These are phyloP conservation scores for Polymixis flavicincta DNA, from an alignment of 2,888 invertebrate species.

Conservation along the genomic window DNA sequence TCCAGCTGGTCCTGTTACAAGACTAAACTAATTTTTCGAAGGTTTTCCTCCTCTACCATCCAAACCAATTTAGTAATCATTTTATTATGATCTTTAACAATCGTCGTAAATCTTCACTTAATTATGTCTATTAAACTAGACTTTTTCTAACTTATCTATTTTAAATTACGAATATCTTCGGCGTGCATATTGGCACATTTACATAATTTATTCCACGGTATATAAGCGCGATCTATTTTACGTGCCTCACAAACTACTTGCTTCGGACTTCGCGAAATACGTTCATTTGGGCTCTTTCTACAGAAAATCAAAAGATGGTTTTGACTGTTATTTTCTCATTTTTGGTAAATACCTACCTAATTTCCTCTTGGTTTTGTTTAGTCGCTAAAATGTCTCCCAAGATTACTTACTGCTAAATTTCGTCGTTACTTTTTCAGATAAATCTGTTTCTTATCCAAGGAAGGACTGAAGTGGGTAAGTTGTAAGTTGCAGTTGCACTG, in stretches of 20 bases:
- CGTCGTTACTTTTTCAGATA: conserved; percentile 44
- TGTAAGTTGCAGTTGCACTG: neutral
- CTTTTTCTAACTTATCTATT: conserved; percentile 26
- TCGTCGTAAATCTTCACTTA: conserved; percentile 4
- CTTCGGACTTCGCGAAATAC: conserved; percentile 45
- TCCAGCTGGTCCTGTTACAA: conserved; percentile 8
- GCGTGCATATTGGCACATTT: conserved; percentile 53
- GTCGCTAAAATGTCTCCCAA: neutral
- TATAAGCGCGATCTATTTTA: conserved; percentile 62
- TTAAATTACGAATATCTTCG: conserved; percentile 41
- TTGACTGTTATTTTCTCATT: conserved; percentile 45
- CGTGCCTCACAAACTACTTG: conserved; percentile 56
- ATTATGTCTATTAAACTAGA: neutral
- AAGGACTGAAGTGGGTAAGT: conserved; percentile 64
- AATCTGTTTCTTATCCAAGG: conserved; percentile 56
- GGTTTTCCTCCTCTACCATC: neutral
- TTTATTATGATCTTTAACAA: neutral
- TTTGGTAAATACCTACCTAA: conserved; percentile 40
- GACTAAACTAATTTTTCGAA: neutral
- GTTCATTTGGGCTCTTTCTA: conserved; percentile 36
- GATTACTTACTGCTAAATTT: neutral
- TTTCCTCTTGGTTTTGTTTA: neutral
- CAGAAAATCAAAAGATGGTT: conserved; percentile 42
- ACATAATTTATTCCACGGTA: conserved; percentile 64
- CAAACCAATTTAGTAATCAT: neutral